These are phyloP conservation scores for Drosophila lacicola DNA, from an alignment of 2,888 invertebrate species.

Conservation along the genomic window DNA sequence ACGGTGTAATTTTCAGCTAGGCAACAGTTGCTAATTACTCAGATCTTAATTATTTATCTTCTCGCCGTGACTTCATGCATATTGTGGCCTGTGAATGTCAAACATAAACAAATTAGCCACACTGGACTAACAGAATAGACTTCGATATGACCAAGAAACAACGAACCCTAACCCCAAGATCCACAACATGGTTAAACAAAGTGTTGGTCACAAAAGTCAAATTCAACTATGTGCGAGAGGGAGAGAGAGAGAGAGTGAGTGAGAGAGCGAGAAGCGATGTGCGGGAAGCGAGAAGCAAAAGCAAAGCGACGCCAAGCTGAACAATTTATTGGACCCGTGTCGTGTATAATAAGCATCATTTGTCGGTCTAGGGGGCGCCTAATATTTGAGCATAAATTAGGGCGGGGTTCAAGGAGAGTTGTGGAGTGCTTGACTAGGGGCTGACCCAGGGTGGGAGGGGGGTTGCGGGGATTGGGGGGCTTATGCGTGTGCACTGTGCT, in stretches of 20 bases:
- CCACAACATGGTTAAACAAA: conserved; percentile 18
- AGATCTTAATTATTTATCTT: too few species aligned
- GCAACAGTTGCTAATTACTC: conserved; percentile 1
- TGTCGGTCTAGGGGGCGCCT: conserved; percentile 27
- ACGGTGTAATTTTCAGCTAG: not conserved
- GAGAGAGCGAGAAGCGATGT: not conserved
- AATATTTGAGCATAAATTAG: conserved; percentile 30
- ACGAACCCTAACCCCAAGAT: conserved; percentile 12
- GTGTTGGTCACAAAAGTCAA: conserved; percentile 36
- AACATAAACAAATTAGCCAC: conserved; percentile 39
- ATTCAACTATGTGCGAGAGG: conserved; percentile 27
- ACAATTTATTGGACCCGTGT: conserved; percentile 65
- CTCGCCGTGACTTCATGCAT: conserved; percentile 19
- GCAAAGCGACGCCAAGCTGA: conserved; percentile 29
- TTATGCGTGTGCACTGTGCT: conserved; percentile 43
- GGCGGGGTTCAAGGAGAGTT: not conserved
- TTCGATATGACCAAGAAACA: conserved; percentile 6
- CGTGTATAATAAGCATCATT: conserved; percentile 65
- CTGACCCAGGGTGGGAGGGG: too few species aligned
- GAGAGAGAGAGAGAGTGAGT: not conserved
- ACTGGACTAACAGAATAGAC: conserved; percentile 22
- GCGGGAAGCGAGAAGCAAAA: not conserved
- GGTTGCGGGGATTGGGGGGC: too few species aligned
- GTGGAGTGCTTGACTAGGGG: not conserved
- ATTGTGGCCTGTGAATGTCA: conserved; percentile 30